phyloP scores from a whole-genome alignment of 2,113 vertebrate species.

The Brienomyrus brachyistius region DNA sequence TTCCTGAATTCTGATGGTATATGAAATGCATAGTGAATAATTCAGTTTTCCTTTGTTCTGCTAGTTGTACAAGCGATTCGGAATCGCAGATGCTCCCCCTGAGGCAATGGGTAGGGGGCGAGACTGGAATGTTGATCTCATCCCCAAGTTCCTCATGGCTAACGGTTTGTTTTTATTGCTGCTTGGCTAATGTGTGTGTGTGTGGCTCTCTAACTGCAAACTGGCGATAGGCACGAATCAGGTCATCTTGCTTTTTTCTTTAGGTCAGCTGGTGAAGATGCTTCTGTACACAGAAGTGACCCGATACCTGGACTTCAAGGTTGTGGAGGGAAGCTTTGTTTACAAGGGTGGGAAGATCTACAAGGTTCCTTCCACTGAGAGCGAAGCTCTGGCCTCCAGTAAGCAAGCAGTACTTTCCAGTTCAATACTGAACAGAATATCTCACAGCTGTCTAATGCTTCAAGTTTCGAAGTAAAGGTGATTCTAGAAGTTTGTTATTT shows the following conservation, averaged over 20 bases:
- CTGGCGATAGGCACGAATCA: background rate
- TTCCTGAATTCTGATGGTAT: background rate
- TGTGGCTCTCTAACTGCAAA: background rate
- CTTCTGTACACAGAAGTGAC: slow-evolving; percentile 86
- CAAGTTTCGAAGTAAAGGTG: background rate
- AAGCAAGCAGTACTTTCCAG: slow-evolving; percentile 37
- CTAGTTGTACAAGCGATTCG: slow-evolving; percentile 83
- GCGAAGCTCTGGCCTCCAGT: slow-evolving; percentile 84
- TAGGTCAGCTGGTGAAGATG: slow-evolving; percentile 88
- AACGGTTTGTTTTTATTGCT: slow-evolving; percentile 58
- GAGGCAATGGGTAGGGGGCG: slow-evolving; percentile 81
- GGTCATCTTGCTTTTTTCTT: background rate
- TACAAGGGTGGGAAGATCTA: slow-evolving; percentile 88
- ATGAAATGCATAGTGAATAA: background rate
- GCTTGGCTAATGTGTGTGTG: background rate
- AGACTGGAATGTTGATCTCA: slow-evolving; percentile 89
- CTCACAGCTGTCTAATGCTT: background rate
- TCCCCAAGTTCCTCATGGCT: slow-evolving; percentile 91
- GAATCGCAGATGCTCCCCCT: slow-evolving; percentile 64
- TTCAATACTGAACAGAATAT: background rate
- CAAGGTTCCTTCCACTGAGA: slow-evolving; percentile 87
- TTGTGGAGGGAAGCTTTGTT: slow-evolving; percentile 88
- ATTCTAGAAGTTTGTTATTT: background rate
- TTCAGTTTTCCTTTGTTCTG: slow-evolving; percentile 6
- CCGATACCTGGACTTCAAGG: slow-evolving; percentile 85